Evolutionary conservation across 2,888 invertebrate species (phyloP).

Genomic region (Tetragonula carbonaria): DNA sequence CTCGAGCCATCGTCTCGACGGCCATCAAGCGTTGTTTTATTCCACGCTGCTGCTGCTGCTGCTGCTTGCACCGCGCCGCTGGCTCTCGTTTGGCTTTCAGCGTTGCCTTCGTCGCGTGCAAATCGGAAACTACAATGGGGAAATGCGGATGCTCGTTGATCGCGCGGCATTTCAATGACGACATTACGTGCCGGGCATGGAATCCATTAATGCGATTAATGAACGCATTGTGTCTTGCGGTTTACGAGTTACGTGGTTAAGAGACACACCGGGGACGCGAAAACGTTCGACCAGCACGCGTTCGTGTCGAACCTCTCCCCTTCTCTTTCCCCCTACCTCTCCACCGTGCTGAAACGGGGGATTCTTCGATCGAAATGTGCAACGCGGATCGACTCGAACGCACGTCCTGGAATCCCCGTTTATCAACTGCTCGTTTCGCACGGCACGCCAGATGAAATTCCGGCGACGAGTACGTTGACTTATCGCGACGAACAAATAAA

Average conservation of each 20-base stretch:
- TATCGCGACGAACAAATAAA: constrained; percentile 14
- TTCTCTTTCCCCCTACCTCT: too few species aligned
- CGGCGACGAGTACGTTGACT: constrained; percentile 16
- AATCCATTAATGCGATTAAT: constrained; percentile 60
- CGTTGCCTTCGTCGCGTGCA: constrained; percentile 38
- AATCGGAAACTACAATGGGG: constrained; percentile 50
- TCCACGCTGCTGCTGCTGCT: background rate
- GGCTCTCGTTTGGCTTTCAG: constrained; percentile 12
- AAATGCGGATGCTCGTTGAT: constrained; percentile 43
- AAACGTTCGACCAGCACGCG: background rate
- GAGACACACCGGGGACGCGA: constrained; percentile 20
- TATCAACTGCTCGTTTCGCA: constrained; percentile 5
- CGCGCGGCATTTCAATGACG: constrained; percentile 59
- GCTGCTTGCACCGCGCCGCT: background rate
- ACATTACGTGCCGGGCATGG: constrained; percentile 54
- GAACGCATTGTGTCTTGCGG: constrained; percentile 57
- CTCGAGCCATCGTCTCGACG: constrained; percentile 53
- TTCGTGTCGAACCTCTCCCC: background rate
- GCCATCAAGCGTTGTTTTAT: constrained; percentile 52
- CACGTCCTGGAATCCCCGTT: constrained; percentile 5
- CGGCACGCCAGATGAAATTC: background rate
- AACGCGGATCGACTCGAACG: constrained; percentile 1
- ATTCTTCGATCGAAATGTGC: background rate
- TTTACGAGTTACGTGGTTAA: constrained; percentile 53
- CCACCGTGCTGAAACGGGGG: background rate